Base-by-base conservation (phyloP, 2,888 invertebrate genomes). In the Epicampocera succincta region DNA sequence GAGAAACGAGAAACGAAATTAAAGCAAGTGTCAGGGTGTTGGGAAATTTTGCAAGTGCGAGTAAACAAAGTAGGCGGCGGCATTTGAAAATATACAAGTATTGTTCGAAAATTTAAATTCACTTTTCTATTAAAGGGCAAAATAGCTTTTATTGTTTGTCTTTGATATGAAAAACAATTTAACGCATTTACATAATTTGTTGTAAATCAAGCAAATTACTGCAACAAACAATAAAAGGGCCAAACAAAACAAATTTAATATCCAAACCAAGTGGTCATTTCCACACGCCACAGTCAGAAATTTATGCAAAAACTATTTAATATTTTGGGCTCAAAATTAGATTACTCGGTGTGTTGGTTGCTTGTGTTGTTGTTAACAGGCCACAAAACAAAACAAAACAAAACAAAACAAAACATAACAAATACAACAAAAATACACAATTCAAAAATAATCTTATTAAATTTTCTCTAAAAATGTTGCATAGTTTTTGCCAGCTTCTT, bases 161-260 rank as follows among this genome's bases (percentile, higher is more conserved):
- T 86, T 87, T 85, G 84, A 86, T 54, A 87, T 84, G 12, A 86
- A 86, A 88, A 88, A 87, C 87, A 88, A 88, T 88, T 88, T 88
- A 88, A 87, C 84, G 86, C 86, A 88, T 88, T 88, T 88, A 86
- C 88, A 88, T 88, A 88, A 87, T 87, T 88, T 88, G 84, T 63
- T 75, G 77, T 60, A 84, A 84, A 83, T 84, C 84, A 81, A 69
- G 66, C 74, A 66, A 74, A 58, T 44, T 58, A 52, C 75, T 82
- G 84, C 84, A 85, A 85, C 85, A 87, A 86, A 75, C 8, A 46
- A 17, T n/a, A 56, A 19, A 69, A 79, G 33, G 61, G n/a, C 29
- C 40, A 54, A 21, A 12, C 38, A 77, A 50, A 84, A 42, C 33
- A 60, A 76, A 75, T 66, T 58, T 84, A 44, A 54, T 68, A 42